phyloP scores from a whole-genome alignment of 2,888 invertebrate genomes.

The Adineta ricciae region DNA sequence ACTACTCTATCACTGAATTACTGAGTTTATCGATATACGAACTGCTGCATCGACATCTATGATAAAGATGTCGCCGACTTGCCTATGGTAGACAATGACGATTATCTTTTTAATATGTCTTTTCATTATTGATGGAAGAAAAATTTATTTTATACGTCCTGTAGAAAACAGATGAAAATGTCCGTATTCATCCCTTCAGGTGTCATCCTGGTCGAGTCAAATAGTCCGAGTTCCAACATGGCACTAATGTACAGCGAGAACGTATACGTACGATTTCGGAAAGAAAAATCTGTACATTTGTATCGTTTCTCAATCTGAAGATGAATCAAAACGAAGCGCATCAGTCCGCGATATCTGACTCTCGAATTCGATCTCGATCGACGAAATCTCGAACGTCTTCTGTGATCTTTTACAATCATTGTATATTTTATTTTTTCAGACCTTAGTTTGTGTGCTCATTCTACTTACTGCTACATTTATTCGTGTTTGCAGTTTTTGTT shows the following conservation, averaged over 20 bases:
- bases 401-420: not conserved
- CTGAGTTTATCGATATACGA: too few species aligned
- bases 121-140: not conserved
- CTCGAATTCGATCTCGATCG: not conserved
- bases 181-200: not conserved
- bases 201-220: not conserved
- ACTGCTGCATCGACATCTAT: not conserved
- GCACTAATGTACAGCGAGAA: not conserved
- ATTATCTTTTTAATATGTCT: not conserved
- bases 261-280: not conserved
- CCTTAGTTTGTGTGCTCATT: not conserved
- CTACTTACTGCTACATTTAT: not conserved
- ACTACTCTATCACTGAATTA: too few species aligned
- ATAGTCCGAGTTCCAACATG: not conserved
- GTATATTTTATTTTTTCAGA: not conserved
- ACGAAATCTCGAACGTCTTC: not conserved
- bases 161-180: not conserved
- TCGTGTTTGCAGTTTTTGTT: not conserved
- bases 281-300: not conserved
- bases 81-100: not conserved
- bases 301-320: too few species aligned
- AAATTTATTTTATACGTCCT: not conserved
- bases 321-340: too few species aligned
- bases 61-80: not conserved
- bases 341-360: too few species aligned